Base-by-base conservation (phyloP, 2,888 invertebrate species). In the Plebejus argus region DNA sequence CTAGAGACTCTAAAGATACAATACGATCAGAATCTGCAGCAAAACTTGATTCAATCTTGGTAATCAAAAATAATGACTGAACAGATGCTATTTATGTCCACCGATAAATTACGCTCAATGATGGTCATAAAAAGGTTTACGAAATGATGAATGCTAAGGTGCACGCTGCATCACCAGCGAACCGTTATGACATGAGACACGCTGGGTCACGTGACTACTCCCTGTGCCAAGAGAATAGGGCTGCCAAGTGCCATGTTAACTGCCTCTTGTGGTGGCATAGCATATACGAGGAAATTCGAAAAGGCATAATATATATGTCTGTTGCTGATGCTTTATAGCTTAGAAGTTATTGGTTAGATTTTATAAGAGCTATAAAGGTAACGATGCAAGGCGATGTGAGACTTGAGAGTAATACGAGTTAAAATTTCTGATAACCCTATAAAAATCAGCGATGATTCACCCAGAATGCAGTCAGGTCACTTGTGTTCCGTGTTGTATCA, bases 401-500 rank as follows among this genome's bases (percentile, higher is more conserved):
- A 66, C 6, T 53, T 66, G 28, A 15, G 6, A 4, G 5, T 6
- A 28, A 45, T 45, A 45, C n/a, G n/a, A n/a, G n/a, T n/a, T n/a
- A 45, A 15, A 28, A 12, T 12, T 23, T n/a, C n/a, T 45, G 20
- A 23, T 15, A 23, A 45, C 82, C 86, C 83, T 85, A 85, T 53
- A 53, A 53, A 53, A 85, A 86, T 82, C 85, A 85, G 85, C 84
- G 85, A 86, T 93, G 93, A 92, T 87, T 93, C 93, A 92, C 87
- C 81, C 85, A 89, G 90, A 92, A 92, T 92, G 91, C 91, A 90
- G 90, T 89, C 88, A 82, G 90, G 89, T 86, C 87, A 89, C 85
- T 88, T 86, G 20, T 72, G 6, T 72, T 72, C 39, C 39, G 39
- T 15, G 20, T 66, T 66, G 33, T 15, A 66, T 66, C 66, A 15